Conservation (phyloP, 2,113 vertebrate genomes). For the Rhagologus leucostigma region DNA sequence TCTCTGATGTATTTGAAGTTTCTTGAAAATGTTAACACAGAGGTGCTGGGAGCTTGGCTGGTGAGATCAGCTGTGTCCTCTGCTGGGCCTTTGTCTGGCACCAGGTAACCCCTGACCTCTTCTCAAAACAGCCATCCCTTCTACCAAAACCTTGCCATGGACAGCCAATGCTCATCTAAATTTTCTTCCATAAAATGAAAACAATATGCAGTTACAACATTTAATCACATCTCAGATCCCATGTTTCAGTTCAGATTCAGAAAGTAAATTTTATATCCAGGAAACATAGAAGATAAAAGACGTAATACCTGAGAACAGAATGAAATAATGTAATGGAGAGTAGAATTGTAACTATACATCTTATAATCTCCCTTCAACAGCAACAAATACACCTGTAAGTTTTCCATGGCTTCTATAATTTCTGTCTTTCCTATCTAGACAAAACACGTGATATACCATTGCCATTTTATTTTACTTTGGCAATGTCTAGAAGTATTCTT, state of each 20-base stretch:
- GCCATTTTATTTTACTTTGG: neutral
- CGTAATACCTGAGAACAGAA: neutral
- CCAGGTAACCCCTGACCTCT: rapidly evolving
- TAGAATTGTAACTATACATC: neutral
- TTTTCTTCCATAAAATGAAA: neutral
- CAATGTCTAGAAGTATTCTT: neutral
- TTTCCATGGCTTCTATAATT: neutral
- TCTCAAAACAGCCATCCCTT: neutral
- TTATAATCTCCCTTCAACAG: neutral
- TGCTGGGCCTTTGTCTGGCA: neutral
- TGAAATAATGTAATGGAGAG: neutral
- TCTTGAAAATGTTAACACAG: neutral
- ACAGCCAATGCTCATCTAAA: neutral
- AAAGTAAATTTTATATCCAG: neutral
- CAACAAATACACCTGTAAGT: neutral
- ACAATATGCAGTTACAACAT: neutral
- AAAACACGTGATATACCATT: neutral
- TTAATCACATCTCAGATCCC: neutral
- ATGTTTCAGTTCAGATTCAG: neutral
- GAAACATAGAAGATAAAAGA: neutral
- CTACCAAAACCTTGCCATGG: neutral
- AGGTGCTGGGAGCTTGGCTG: neutral
- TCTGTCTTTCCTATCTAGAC: neutral
- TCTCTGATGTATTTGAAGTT: neutral
- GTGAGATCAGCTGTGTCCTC: neutral